Evolutionary conservation across 2,797 vertebrate species (phyloP), one percentile per base, ranked within the genome.

Genomic region (Mormyrus hasselquistii): DNA sequence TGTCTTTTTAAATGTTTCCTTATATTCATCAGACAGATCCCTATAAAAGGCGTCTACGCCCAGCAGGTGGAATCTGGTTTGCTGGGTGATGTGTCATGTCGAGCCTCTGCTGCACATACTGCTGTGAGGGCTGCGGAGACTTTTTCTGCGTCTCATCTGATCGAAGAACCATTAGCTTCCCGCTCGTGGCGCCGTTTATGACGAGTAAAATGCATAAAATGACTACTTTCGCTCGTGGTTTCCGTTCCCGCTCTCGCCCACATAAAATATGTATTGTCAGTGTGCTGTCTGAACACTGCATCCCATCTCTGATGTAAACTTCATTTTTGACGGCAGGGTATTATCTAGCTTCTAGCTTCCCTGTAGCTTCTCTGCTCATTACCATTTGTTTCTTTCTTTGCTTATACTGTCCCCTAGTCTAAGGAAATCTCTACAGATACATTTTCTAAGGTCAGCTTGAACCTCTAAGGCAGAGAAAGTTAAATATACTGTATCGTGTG

Each of bases 201-300:
- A 44, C 1, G 41, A 82, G 76, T 82, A n/a, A 47, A 82, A 47
- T 82, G 41, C 41, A 47, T 10, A 82, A n/a, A 82, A 82, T 82
- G 19, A 82, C 38, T 47, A 44, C 38, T 82, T 9, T 82, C 41
- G 1, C 6, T 82, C 1, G 8, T 82, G 76, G 41, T 47, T 47
- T 82, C 76, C 19, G 6, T 47, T 34, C 34, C 69, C 19, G 22
- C 41, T 44, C 41, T 44, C 76, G 3, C 76, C 76, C 76, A 82
- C 76, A n/a, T 82, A 82, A 82, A 82, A 82, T 82, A 82, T 82
- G 76, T 41, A 82, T 82, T 82, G 76, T 82, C 76, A 82, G 47
- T 73, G 41, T 47, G 38, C 73, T 41, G 76, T 47, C 76, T 47
- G 76, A 82, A 82, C 76, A 82, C 76, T 82, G 41, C 8, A 44